Evolutionary conservation across 2,797 vertebrate species (phyloP).

Genomic region (Tamandua tetradactyla): DNA sequence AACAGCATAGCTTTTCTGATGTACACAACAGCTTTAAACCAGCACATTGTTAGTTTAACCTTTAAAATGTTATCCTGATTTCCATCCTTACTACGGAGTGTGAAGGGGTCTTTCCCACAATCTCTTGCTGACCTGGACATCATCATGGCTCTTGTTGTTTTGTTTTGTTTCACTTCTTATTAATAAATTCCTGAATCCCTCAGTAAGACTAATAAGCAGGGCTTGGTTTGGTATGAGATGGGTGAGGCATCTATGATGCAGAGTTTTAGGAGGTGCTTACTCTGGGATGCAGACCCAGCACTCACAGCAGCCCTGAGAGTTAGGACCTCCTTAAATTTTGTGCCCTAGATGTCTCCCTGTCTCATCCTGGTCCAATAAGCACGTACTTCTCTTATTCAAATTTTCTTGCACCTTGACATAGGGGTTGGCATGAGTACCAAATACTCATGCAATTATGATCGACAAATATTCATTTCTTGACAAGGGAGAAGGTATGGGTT

Average conservation of each 20-base stretch:
- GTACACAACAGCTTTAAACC: too few relatives aligned
- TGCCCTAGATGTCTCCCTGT: neutral
- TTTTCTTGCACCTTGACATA: neutral
- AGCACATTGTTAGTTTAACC: too few relatives aligned
- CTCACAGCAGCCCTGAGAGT: accelerated
- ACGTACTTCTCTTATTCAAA: neutral
- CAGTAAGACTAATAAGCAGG: neutral
- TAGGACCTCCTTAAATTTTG: neutral
- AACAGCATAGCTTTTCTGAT: too few relatives aligned
- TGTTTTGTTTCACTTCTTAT: too few relatives aligned
- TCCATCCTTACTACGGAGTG: too few relatives aligned
- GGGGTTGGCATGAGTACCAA: neutral
- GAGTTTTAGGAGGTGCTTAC: too few relatives aligned
- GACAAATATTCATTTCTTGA: neutral
- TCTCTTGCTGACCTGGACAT: too few relatives aligned
- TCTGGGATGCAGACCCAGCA: too few relatives aligned
- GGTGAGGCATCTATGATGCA: neutral
- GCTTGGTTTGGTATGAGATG: neutral
- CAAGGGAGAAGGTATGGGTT: too few relatives aligned
- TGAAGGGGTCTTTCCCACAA: too few relatives aligned
- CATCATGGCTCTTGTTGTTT: too few relatives aligned
- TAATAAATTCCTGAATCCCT: neutral
- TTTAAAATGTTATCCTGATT: too few relatives aligned
- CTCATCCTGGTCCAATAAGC: neutral
- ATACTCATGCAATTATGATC: neutral